Conservation (phyloP, 37 sponge, comb jelly and placozoan genomes). For the Ephydatia muelleri region DNA sequence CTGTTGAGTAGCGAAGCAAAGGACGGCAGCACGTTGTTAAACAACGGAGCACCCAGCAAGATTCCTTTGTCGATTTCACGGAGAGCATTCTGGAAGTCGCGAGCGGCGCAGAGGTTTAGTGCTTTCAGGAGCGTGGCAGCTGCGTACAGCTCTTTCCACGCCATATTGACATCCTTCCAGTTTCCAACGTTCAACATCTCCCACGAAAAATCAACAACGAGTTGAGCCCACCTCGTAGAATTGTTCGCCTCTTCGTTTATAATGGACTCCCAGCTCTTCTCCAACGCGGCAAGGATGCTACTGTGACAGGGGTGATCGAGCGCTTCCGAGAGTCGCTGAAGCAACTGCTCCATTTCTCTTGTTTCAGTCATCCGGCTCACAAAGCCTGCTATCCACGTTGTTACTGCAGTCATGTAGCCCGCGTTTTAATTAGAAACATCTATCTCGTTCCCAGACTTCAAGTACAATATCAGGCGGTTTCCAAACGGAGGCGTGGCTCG, state of each 20-base stretch:
- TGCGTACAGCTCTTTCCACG: slow-evolving; percentile 80
- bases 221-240: slow-evolving; percentile 13
- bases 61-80: slow-evolving; percentile 78
- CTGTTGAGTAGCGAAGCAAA: slow-evolving; percentile 38
- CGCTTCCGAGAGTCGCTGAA: background rate
- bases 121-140: slow-evolving; percentile 56
- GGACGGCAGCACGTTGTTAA: slow-evolving; percentile 34
- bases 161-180: slow-evolving; percentile 85
- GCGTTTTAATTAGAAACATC: background rate
- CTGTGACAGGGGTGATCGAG: background rate
- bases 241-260: background rate
- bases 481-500: background rate
- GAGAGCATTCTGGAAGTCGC: slow-evolving; percentile 46
- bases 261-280: background rate
- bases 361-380: background rate
- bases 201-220: slow-evolving; percentile 77
- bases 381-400: background rate
- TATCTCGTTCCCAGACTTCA: background rate
- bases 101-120: background rate
- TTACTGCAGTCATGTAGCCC: background rate
- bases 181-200: slow-evolving; percentile 85
- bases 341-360: background rate
- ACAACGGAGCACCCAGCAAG: slow-evolving; percentile 90
- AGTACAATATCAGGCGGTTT: background rate
- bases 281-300: background rate